Conservation (phyloP, 2,797 vertebrate species). For the Gallinago solitaria region DNA sequence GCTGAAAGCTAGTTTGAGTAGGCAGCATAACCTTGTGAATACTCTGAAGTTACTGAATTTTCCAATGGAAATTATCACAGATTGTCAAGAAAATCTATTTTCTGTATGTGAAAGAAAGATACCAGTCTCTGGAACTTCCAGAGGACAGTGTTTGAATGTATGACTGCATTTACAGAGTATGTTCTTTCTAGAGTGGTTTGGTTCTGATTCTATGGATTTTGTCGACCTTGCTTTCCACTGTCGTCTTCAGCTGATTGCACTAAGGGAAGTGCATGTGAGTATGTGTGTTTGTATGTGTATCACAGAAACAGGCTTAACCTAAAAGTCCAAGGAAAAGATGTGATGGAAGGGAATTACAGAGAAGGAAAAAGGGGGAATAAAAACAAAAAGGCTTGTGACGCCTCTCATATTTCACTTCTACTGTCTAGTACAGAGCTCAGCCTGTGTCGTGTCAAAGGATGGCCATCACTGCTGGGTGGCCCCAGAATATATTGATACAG, state of each 20-base stretch:
- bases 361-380: background rate
- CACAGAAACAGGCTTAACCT: background rate
- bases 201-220: background rate
- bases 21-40: background rate
- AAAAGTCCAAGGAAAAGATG: background rate
- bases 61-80: background rate
- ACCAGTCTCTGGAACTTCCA: background rate
- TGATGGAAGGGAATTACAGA: background rate
- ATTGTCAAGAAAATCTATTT: background rate
- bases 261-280: background rate
- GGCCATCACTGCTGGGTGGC: background rate
- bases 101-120: background rate
- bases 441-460: background rate
- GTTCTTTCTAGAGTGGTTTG: background rate
- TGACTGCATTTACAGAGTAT: background rate
- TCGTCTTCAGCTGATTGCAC: background rate
- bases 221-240: background rate
- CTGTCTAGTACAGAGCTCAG: background rate
- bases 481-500: background rate
- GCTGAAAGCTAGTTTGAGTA: background rate
- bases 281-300: fast-evolving
- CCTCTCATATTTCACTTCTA: background rate
- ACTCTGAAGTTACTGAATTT: background rate
- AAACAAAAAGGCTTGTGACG: background rate
- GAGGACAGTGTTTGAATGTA: background rate